Percentiles rank a stretch among this genome's conserved stretches.
Conservation (phyloP, 2,113 vertebrate species). For the Rhipidura dahli region DNA sequence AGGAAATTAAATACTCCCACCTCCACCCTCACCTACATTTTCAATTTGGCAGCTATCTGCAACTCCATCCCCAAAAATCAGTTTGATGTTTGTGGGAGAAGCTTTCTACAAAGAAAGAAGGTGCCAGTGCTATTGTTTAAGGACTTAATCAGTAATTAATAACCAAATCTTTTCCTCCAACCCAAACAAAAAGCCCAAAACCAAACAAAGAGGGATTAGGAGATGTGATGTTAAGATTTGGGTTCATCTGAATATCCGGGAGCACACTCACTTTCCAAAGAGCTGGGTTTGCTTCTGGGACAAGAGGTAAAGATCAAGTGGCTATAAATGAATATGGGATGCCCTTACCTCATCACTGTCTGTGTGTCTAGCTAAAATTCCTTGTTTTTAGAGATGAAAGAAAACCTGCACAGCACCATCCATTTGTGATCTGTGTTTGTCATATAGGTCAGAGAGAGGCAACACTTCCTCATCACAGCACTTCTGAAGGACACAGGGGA, state of each 20-base stretch:
- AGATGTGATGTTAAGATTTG: background rate
- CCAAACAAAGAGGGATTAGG: constrained; percentile 3
- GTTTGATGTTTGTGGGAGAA: background rate
- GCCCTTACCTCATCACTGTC: background rate
- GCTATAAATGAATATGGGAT: background rate
- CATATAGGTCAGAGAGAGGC: background rate
- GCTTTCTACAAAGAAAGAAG: background rate
- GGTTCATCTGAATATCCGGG: background rate
- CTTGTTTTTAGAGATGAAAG: background rate
- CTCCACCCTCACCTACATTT: background rate
- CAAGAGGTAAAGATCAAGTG: background rate
- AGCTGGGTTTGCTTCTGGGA: background rate
- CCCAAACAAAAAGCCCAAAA: background rate
- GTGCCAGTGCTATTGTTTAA: background rate
- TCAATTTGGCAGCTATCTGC: background rate
- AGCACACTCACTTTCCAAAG: background rate
- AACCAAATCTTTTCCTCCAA: background rate
- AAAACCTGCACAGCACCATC: background rate
- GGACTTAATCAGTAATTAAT: constrained; percentile 14
- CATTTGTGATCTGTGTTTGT: background rate
- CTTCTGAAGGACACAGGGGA: background rate
- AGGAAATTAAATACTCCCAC: constrained; percentile 15
- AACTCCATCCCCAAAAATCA: background rate
- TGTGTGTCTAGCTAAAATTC: background rate
- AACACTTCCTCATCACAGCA: background rate